A percentile compares a stretch with the other conserved stretches of the same genome.
phyloP scores from a whole-genome alignment of 2,888 invertebrate genomes.

The Pycnomerus fuliginosus region DNA sequence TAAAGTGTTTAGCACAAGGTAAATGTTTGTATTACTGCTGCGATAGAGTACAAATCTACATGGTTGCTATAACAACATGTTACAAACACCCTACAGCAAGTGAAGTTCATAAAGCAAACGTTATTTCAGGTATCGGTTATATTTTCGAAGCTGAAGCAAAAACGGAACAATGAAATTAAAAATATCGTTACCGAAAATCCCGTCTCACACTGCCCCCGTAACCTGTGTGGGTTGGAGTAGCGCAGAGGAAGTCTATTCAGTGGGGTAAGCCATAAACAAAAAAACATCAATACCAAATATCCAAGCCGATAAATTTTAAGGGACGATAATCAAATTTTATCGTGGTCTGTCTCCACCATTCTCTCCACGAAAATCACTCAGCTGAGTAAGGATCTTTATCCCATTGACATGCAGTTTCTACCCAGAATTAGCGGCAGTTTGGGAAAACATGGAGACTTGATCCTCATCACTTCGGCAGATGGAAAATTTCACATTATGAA shows the following conservation, averaged over 20 bases:
- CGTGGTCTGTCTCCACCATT: slow-evolving; percentile 83
- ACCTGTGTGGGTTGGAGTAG: slow-evolving; percentile 93
- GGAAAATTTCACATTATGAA: slow-evolving; percentile 89
- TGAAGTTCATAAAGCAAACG: slow-evolving; percentile 1
- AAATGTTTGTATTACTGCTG: too few species aligned
- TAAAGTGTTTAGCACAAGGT: too few species aligned
- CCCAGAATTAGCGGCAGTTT: slow-evolving; percentile 62
- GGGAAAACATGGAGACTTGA: slow-evolving; percentile 70
- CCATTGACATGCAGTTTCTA: slow-evolving; percentile 88
- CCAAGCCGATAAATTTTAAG: too few species aligned
- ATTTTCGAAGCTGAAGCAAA: background rate
- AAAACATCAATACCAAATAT: too few species aligned
- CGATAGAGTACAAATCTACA: background rate
- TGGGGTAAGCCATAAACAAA: slow-evolving; percentile 61
- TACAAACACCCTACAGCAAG: slow-evolving; percentile 8
- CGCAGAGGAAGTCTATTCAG: slow-evolving; percentile 90
- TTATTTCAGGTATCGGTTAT: too few species aligned
- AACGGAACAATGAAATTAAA: slow-evolving; percentile 72
- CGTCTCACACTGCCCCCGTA: slow-evolving; percentile 75
- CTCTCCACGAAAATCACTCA: slow-evolving; percentile 76
- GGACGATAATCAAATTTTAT: slow-evolving; percentile 88
- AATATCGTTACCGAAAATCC: slow-evolving; percentile 73
- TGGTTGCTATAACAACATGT: slow-evolving; percentile 12
- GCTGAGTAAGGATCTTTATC: slow-evolving; percentile 80
- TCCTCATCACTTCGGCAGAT: slow-evolving; percentile 84